These are phyloP conservation scores for Kryptolebias marmoratus DNA, from an alignment of 2,113 vertebrate species.

Conservation along the genomic window DNA sequence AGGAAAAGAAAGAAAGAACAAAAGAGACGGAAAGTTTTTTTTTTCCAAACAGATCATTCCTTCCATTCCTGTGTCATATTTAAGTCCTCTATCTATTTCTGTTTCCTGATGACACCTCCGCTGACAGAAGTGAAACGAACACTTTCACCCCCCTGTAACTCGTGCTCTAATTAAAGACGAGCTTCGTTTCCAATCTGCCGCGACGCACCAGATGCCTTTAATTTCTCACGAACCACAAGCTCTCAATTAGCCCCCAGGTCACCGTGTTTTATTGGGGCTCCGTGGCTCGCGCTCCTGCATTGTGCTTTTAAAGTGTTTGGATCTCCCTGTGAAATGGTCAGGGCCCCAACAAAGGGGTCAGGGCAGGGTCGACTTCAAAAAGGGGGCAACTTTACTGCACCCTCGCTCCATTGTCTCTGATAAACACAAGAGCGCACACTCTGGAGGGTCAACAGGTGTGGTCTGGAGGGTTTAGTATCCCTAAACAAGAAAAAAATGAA, in stretches of 20 bases:
- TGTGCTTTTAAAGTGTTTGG: conserved; percentile 72
- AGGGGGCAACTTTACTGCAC: conserved; percentile 70
- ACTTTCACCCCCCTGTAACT: conserved; percentile 35
- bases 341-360: conserved; percentile 78
- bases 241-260: conserved; percentile 78
- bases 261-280: conserved; percentile 75
- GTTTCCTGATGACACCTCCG: conserved; percentile 44
- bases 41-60: conserved; percentile 4
- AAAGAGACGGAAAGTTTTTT: conserved; percentile 10
- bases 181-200: conserved; percentile 45
- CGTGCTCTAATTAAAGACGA: conserved; percentile 54
- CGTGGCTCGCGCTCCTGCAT: conserved; percentile 65
- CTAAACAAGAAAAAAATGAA: conserved; percentile 24
- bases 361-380: conserved; percentile 76
- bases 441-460: conserved; percentile 77
- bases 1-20: conserved; percentile 11
- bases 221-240: conserved; percentile 66
- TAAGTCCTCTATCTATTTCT: conserved; percentile 14
- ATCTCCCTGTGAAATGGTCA: conserved; percentile 76
- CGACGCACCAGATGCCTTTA: conserved; percentile 64
- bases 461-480: conserved; percentile 42
- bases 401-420: conserved; percentile 62
- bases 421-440: conserved; percentile 61
- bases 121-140: conserved; percentile 23
- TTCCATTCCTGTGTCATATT: conserved; percentile 2